Conservation (phyloP, 2,797 vertebrate species). For the Ctenochaetus hawaiiensis region DNA sequence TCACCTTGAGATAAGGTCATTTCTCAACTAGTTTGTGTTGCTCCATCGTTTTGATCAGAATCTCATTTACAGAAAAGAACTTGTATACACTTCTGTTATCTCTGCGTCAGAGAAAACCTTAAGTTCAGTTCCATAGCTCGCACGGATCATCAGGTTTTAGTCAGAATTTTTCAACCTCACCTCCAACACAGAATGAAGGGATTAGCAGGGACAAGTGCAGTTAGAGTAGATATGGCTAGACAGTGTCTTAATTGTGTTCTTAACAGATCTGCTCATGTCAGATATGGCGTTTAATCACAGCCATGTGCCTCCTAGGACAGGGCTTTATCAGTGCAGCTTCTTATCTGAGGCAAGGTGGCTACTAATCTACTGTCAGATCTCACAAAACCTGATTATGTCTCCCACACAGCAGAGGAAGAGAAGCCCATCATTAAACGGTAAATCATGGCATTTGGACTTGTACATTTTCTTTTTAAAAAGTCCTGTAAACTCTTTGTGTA, state of each 20-base stretch:
- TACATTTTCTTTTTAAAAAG: neutral
- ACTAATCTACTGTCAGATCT: conserved; percentile 81
- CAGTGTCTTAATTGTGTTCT: conserved; percentile 82
- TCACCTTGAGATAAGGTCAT: conserved; percentile 17
- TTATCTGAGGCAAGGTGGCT: conserved; percentile 80
- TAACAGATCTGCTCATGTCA: conserved; percentile 78
- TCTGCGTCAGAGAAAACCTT: conserved; percentile 2
- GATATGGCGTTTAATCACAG: conserved; percentile 78
- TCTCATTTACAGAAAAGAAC: conserved; percentile 11
- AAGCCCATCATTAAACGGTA: conserved; percentile 25
- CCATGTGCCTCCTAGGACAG: conserved; percentile 67
- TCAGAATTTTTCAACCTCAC: conserved; percentile 40
- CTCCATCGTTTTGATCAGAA: conserved; percentile 11
- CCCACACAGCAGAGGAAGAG: conserved; percentile 27
- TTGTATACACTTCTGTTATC: conserved; percentile 1
- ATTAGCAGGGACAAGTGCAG: conserved; percentile 63
- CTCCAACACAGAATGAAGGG: conserved; percentile 36
- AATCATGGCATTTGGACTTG: conserved; percentile 11
- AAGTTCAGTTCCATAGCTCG: conserved; percentile 23
- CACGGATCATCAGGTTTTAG: conserved; percentile 18
- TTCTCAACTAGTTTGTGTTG: conserved; percentile 11
- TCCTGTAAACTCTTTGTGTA: neutral
- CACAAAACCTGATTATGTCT: conserved; percentile 78
- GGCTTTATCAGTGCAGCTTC: conserved; percentile 69
- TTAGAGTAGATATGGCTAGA: conserved; percentile 74